Conservation (phyloP, 2,113 vertebrate genomes). For the Pyrgilauda ruficollis region DNA sequence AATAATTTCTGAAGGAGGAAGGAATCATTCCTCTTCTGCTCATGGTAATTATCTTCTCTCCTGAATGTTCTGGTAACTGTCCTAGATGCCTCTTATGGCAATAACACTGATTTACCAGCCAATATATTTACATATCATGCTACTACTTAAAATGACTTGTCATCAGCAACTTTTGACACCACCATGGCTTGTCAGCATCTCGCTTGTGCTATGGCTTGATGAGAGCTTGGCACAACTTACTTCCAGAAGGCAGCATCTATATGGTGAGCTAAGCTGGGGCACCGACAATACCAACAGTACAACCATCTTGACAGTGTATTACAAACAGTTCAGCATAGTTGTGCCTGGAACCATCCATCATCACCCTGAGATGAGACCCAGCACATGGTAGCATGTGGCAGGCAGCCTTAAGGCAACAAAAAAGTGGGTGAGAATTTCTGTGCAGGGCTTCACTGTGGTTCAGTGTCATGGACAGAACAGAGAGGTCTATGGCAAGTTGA, state of each 20-base stretch:
- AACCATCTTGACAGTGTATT: neutral
- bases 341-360: neutral
- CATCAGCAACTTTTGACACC: neutral
- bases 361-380: neutral
- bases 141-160: neutral
- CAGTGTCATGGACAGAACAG: neutral
- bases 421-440: neutral
- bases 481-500: neutral
- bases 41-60: neutral
- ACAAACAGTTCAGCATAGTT: neutral
- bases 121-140: neutral
- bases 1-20: neutral
- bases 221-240: neutral
- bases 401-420: neutral
- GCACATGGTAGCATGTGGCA: neutral
- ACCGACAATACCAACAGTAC: neutral
- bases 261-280: neutral
- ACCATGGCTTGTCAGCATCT: neutral
- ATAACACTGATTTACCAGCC: neutral
- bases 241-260: neutral
- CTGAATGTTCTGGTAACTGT: neutral
- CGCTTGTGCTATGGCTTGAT: neutral
- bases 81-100: neutral
- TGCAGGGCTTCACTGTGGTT: neutral
- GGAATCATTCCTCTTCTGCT: neutral